Conservation (phyloP, 2,888 invertebrate genomes). For the Drosophila flavopinicola region DNA sequence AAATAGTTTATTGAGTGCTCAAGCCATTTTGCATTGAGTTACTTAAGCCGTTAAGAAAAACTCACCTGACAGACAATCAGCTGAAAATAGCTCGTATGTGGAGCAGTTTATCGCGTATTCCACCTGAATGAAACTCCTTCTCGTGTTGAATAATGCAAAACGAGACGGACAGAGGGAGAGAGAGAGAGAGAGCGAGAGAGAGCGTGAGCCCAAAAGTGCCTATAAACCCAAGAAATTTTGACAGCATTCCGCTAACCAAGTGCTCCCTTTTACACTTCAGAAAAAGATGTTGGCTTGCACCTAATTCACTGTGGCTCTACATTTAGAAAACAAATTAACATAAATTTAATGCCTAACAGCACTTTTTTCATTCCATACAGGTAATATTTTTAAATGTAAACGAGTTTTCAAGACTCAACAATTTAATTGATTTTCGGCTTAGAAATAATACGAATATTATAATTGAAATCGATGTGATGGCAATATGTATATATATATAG, state of each 20-base stretch:
- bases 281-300: background rate
- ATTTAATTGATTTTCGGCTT: too few relatives aligned
- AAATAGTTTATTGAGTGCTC: too few relatives aligned
- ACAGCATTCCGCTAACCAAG: constrained; percentile 19
- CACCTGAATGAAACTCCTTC: constrained; percentile 32
- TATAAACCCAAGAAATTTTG: constrained; percentile 47
- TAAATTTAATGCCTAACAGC: too few relatives aligned
- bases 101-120: constrained; percentile 41
- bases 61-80: constrained; percentile 13
- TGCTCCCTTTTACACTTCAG: background rate
- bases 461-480: too few relatives aligned
- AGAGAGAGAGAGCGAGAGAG: too few relatives aligned
- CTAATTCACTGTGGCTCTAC: background rate
- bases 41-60: background rate
- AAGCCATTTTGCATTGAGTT: background rate
- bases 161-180: too few relatives aligned
- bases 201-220: constrained; percentile 3
- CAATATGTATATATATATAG: too few relatives aligned
- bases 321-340: too few relatives aligned
- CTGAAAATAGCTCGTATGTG: constrained; percentile 30
- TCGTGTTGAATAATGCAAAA: constrained; percentile 19
- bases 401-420: too few relatives aligned
- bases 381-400: too few relatives aligned
- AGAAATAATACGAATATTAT: too few relatives aligned
- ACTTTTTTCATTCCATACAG: too few relatives aligned